Base-by-base conservation (phyloP, 2,888 invertebrate genomes). In the Drosophila lutescens region DNA sequence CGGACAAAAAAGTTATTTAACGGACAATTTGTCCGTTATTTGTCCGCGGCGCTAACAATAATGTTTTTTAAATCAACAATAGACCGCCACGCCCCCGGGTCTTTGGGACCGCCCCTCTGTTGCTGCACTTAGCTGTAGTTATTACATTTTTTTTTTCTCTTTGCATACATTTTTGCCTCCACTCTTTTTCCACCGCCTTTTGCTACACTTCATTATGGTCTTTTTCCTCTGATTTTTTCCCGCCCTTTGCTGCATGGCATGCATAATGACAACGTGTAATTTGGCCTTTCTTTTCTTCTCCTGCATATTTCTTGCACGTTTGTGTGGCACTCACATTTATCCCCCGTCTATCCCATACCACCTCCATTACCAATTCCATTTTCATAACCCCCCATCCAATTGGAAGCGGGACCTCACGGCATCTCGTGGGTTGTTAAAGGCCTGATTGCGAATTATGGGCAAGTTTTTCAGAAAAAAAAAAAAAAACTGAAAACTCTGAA, bases 201-300 rank as follows among this genome's bases (percentile, higher is more conserved):
- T 70, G 76, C 68, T 77, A 80, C 80, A 83, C 84, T 83, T 80
- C 69, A 77, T 81, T 81, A 84, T 80, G 79, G 17, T 20, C 12
- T 49, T 49, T 49, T 49, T 49, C 34, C 34, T 34, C 49, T 20
- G 40, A 15, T 38, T 51, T 41, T n/a, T 30, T 55, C 30, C 51
- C 62, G 32, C 66, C 47, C 54, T 53, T 61, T 26, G 62, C 46
- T 54, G 50, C 56, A 57, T 38, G 43, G 55, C 55, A 71, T 70
- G 79, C 81, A 80, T 84, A 84, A 82, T 82, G 82, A 80, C 80
- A 81, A 78, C 80, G 66, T 82, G 71, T 80, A 86, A 86, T 83
- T 83, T 86, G 73, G 86, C 83, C 82, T 82, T 82, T 82, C 85
- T 82, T 82, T 82, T 70, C 67, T 66, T 58, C 55, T 43, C 60